A percentile compares a stretch with the other conserved stretches of the same genome.
These are phyloP conservation scores for Spinibarbus caldwelli DNA, from an alignment of 2,797 vertebrate species.

Conservation along the genomic window DNA sequence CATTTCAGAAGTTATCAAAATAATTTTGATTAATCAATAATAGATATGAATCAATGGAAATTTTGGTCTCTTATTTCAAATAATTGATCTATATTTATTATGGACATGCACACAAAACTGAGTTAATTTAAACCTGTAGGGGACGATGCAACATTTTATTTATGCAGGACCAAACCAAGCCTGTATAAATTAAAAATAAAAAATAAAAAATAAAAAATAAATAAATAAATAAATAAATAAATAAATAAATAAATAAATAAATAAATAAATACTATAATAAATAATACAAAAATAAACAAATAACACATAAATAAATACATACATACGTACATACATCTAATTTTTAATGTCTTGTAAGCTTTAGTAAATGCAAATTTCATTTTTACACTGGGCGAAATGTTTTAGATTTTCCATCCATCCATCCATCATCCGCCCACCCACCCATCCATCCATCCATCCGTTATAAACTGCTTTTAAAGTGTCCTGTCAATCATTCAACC, in stretches of 20 bases:
- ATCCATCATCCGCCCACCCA: no score
- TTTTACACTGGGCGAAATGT: neutral
- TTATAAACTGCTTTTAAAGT: neutral
- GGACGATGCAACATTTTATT: neutral
- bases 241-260: no score
- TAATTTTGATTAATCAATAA: neutral
- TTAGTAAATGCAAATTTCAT: neutral
- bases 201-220: no score
- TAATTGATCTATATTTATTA: neutral
- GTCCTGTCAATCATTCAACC: neutral
- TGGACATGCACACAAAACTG: neutral
- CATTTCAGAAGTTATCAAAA: neutral
- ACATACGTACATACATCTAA: no score
- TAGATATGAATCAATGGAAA: neutral
- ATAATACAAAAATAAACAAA: no score
- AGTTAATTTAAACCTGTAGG: neutral
- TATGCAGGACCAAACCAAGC: no score
- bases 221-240: no score
- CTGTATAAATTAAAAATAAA: no score
- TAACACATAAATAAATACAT: no score
- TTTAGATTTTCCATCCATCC: no score
- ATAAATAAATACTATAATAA: no score
- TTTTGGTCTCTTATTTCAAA: neutral
- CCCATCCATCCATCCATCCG: no score
- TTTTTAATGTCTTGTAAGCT: neutral